A percentile compares a stretch with the other conserved stretches of the same genome.
Evolutionary conservation across 1,140 invertebrate species (phyloP).

Genomic region (Caenorhabditis latens): DNA sequence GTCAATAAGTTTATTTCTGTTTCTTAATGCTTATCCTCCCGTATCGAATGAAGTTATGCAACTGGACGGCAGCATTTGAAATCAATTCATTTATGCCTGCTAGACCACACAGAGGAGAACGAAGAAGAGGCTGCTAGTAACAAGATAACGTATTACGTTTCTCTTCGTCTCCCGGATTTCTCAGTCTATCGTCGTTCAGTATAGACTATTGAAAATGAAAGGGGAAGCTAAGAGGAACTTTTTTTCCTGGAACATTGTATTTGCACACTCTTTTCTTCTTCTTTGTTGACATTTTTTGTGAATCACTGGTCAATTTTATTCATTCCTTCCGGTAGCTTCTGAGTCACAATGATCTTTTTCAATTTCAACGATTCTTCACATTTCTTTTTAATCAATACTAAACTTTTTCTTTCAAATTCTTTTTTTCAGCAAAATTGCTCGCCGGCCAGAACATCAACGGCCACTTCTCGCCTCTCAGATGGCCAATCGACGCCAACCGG

Average conservation of each 20-base stretch:
- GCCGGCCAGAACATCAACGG: conserved; percentile 43
- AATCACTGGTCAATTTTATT: conserved; percentile 11
- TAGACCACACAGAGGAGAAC: neutral
- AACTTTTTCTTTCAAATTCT: neutral
- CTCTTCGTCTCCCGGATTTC: conserved; percentile 11
- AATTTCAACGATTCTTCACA: neutral
- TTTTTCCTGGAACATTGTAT: conserved; percentile 21
- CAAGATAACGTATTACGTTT: conserved; percentile 45
- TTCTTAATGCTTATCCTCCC: neutral
- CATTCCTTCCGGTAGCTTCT: neutral
- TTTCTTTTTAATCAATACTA: neutral
- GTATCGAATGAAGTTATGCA: neutral
- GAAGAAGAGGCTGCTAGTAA: conserved; percentile 15
- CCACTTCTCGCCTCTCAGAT: conserved; percentile 29
- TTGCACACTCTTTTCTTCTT: conserved; percentile 23
- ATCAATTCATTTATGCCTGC: neutral
- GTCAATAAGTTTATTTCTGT: neutral
- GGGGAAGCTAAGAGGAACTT: conserved; percentile 18
- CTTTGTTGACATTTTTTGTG: conserved; percentile 23
- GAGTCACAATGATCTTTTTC: neutral
- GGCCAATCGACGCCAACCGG: conserved; percentile 37
- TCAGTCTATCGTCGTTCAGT: neutral
- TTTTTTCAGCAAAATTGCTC: conserved; percentile 42
- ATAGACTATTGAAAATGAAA: conserved; percentile 37
- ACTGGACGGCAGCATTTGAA: neutral